Conservation (phyloP, 30 jellyfish, hydroid and myxozoan genomes). For the Catostylus mosaicus region DNA sequence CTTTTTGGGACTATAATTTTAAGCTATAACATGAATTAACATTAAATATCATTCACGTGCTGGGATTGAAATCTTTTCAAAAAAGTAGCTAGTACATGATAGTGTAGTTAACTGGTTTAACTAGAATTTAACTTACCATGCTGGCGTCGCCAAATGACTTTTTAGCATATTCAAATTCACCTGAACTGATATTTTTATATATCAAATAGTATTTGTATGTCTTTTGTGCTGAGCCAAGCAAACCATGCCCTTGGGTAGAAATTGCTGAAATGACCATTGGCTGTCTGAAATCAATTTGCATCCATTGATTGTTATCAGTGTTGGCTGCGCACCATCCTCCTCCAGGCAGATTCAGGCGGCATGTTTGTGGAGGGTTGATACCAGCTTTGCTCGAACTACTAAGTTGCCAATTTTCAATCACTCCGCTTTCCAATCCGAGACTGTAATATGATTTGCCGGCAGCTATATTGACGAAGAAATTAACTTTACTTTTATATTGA, state of each 20-base stretch:
- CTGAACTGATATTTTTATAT: slow-evolving; percentile 6
- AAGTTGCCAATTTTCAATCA: slow-evolving; percentile 43
- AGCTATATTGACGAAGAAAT: not conserved
- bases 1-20: no score
- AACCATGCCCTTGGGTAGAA: slow-evolving; percentile 49
- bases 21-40: no score
- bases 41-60: no score
- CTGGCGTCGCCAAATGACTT: not conserved
- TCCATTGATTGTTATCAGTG: slow-evolving; percentile 18
- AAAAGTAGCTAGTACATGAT: no score
- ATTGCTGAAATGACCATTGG: slow-evolving; percentile 51
- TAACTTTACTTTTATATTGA: slow-evolving; percentile 7
- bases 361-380: slow-evolving; percentile 22
- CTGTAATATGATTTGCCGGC: slow-evolving; percentile 23
- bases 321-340: slow-evolving; percentile 65
- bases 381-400: not conserved
- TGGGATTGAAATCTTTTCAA: no score
- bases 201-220: slow-evolving; percentile 33
- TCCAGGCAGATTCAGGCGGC: slow-evolving; percentile 1
- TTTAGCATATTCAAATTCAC: slow-evolving; percentile 23
- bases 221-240: not conserved
- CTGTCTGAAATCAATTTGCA: slow-evolving; percentile 53
- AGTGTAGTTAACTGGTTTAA: no score
- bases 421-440: slow-evolving; percentile 74
- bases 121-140: slow-evolving; percentile 25